Percentiles rank a stretch among this genome's conserved stretches.
phyloP scores from a whole-genome alignment of 2,113 vertebrate species.

The Misgurnus mizolepis region DNA sequence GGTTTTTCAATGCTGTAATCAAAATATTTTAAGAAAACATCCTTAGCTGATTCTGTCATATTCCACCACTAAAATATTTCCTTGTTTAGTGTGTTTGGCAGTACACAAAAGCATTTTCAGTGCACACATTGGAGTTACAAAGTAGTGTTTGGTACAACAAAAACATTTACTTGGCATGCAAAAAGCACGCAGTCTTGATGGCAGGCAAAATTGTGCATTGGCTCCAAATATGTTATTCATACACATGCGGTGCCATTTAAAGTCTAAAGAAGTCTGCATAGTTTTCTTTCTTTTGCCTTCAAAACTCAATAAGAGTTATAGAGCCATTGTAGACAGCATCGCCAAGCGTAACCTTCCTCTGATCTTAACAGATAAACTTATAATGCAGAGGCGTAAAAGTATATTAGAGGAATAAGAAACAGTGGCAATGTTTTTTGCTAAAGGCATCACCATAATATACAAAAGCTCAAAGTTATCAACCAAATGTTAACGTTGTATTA shows the following conservation, averaged over 20 bases:
- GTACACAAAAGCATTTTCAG: background rate
- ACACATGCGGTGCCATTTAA: background rate
- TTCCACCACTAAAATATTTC: background rate
- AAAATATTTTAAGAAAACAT: background rate
- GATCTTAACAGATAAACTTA: too few relatives aligned
- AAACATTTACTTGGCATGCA: slow-evolving; percentile 21
- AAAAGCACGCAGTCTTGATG: background rate
- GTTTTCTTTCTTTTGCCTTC: background rate
- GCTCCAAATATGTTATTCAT: background rate
- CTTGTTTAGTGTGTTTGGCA: background rate
- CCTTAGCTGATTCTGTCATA: background rate
- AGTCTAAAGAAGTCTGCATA: slow-evolving; percentile 29
- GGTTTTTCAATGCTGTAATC: background rate
- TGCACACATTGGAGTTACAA: slow-evolving; percentile 23
- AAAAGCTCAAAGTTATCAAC: too few relatives aligned
- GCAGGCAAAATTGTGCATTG: background rate
- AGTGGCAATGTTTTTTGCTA: too few relatives aligned
- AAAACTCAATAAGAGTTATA: slow-evolving; percentile 1
- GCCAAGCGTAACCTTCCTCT: background rate
- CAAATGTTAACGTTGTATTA: too few relatives aligned
- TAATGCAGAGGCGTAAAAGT: background rate
- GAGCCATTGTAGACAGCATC: background rate
- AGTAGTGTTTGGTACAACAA: background rate
- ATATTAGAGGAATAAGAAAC: too few relatives aligned
- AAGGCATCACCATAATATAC: too few relatives aligned